These are phyloP conservation scores for Pangasius sanitwongsei DNA, from an alignment of 2,797 vertebrate species.

Conservation along the genomic window DNA sequence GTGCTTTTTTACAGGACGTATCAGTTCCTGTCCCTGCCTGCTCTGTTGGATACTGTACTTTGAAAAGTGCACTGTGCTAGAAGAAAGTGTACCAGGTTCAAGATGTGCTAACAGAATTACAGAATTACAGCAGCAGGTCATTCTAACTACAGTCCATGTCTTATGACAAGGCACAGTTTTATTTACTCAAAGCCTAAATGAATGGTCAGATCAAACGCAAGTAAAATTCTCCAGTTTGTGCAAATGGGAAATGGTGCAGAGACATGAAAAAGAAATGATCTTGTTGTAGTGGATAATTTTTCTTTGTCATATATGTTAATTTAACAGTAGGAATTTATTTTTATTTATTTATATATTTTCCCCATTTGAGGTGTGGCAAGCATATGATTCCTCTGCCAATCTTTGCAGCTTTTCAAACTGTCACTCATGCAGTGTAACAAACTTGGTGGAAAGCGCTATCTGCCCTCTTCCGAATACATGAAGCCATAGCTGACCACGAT, in stretches of 20 bases:
- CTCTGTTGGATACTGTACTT: conserved; percentile 21
- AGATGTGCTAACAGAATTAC: conserved; percentile 1
- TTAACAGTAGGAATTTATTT: not conserved
- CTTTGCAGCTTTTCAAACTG: not conserved
- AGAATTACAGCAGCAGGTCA: conserved; percentile 9
- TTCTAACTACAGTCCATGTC: not conserved
- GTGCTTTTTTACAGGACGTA: conserved; percentile 34
- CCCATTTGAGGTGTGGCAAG: no score
- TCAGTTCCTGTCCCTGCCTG: conserved; percentile 17
- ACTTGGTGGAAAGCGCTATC: not conserved
- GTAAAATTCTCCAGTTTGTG: not conserved
- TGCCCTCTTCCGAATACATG: not conserved
- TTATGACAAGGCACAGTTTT: not conserved
- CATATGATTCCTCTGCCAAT: not conserved
- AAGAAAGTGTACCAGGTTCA: not conserved
- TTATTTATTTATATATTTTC: not conserved
- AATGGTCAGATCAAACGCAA: not conserved
- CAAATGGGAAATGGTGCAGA: not conserved
- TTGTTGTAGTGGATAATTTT: not conserved
- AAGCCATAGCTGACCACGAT: not conserved
- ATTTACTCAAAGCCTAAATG: not conserved
- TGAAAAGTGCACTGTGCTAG: not conserved
- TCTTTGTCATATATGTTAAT: not conserved
- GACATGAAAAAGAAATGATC: not conserved
- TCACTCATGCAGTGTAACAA: not conserved